A percentile compares a stretch with the other conserved stretches of the same genome.
Evolutionary conservation across 2,113 vertebrate species (phyloP).

Genomic region (Vanacampus margaritifer): DNA sequence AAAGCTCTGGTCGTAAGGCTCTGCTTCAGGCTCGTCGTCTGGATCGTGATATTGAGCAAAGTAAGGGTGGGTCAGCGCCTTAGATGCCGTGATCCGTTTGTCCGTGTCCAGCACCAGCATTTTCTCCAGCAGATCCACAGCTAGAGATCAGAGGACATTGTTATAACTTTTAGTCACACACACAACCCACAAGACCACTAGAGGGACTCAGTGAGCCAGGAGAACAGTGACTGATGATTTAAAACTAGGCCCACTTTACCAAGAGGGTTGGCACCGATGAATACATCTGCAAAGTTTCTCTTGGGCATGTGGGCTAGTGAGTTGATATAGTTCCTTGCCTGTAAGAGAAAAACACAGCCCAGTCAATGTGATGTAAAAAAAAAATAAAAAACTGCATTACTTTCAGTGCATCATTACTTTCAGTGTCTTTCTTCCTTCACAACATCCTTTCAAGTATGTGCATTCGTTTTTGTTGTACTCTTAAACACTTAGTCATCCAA

Average conservation of each 20-base stretch:
- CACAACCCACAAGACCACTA: conserved; percentile 22
- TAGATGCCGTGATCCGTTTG: conserved; percentile 90
- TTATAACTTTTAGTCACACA: background rate
- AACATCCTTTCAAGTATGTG: background rate
- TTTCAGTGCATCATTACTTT: background rate
- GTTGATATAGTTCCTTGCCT: conserved; percentile 98
- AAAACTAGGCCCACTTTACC: conserved; percentile 73
- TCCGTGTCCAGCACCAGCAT: conserved; percentile 98
- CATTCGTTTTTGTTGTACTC: background rate
- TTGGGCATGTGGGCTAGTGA: conserved; percentile 94
- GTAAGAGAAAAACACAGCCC: conserved; percentile 28
- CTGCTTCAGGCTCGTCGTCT: conserved; percentile 92
- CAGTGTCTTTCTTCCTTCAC: background rate
- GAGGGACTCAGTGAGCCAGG: conserved; percentile 31
- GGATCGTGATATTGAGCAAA: conserved; percentile 96
- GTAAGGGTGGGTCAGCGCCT: conserved; percentile 89
- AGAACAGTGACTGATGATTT: background rate
- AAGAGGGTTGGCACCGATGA: conserved; percentile 93
- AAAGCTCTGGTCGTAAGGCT: conserved; percentile 97
- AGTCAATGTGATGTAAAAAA: background rate
- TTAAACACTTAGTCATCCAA: background rate
- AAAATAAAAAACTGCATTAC: background rate
- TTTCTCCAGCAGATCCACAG: conserved; percentile 95
- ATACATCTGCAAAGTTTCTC: conserved; percentile 96
- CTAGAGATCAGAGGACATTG: conserved; percentile 55